Conservation (phyloP, 2,888 invertebrate species). For the Dyspetes luteomarginatus region DNA sequence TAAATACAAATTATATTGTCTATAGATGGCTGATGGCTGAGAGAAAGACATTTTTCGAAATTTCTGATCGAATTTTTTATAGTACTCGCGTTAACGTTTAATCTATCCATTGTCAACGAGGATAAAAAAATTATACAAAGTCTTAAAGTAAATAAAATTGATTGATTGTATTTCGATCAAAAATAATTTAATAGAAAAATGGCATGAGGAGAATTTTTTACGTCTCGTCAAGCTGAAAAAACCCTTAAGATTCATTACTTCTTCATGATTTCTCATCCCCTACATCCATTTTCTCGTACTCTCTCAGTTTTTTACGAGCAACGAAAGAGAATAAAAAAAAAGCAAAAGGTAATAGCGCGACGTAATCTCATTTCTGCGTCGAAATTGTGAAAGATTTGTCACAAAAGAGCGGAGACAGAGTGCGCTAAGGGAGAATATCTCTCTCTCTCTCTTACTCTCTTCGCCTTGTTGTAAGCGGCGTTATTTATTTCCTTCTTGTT, state of each 20-base stretch:
- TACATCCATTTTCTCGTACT: conserved; percentile 7
- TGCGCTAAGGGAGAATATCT: conserved; percentile 43
- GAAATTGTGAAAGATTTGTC: conserved; percentile 59
- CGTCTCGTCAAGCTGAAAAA: conserved; percentile 30
- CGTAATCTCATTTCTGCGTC: conserved; percentile 48
- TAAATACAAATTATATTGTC: too few relatives aligned
- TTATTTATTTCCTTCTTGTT: conserved; percentile 59
- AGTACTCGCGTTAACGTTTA: too few relatives aligned
- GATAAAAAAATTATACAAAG: too few relatives aligned
- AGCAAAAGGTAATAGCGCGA: background rate
- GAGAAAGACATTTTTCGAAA: too few relatives aligned
- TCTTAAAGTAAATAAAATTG: too few relatives aligned
- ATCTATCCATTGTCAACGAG: too few relatives aligned
- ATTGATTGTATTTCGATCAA: too few relatives aligned
- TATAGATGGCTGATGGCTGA: too few relatives aligned
- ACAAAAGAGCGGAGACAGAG: conserved; percentile 52
- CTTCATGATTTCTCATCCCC: background rate
- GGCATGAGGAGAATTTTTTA: conserved; percentile 32
- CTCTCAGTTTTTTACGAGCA: conserved; percentile 12
- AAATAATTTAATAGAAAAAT: conserved; percentile 34
- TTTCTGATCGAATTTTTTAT: too few relatives aligned
- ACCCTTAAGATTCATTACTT: conserved; percentile 38
- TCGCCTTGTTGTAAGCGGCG: conserved; percentile 6
- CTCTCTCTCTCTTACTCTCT: background rate
- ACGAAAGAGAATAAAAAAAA: conserved; percentile 2